A percentile compares a stretch with the other conserved stretches of the same genome.
Conservation (phyloP, 2,888 invertebrate species). For the Diaperis boleti region DNA sequence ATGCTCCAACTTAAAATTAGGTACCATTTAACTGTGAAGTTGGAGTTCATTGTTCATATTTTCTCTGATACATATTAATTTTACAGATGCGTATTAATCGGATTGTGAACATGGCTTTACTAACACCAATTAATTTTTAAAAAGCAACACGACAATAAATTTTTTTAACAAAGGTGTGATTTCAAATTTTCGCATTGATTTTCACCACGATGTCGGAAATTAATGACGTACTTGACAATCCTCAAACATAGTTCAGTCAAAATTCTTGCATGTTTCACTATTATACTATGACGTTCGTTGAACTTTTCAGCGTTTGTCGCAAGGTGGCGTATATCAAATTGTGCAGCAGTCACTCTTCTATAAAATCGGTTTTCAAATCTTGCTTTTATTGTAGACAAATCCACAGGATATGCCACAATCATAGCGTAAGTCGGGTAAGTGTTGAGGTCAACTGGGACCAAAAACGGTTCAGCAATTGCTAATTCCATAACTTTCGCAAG, state of each 20-base stretch:
- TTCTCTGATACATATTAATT: too few species aligned
- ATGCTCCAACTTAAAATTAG: too few species aligned
- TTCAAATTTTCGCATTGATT: too few species aligned
- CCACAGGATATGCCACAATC: slow-evolving; percentile 93
- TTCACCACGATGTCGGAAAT: not conserved
- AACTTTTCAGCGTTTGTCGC: slow-evolving; percentile 94
- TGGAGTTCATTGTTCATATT: too few species aligned
- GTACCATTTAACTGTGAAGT: too few species aligned
- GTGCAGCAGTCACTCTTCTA: slow-evolving; percentile 88
- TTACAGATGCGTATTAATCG: too few species aligned
- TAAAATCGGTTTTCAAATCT: slow-evolving; percentile 91
- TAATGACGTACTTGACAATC: slow-evolving; percentile 77
- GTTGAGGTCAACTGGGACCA: slow-evolving; percentile 93
- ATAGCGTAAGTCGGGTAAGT: slow-evolving; percentile 90
- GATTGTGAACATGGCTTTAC: too few species aligned
- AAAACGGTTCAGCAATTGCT: slow-evolving; percentile 92
- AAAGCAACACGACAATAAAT: too few species aligned
- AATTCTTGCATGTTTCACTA: slow-evolving; percentile 89
- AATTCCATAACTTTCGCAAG: slow-evolving; percentile 87
- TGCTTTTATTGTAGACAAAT: slow-evolving; percentile 89
- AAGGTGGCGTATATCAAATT: slow-evolving; percentile 94
- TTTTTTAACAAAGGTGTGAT: too few species aligned
- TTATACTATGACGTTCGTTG: slow-evolving; percentile 88
- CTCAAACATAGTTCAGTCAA: slow-evolving; percentile 89
- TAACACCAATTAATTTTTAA: too few species aligned